phyloP scores from a whole-genome alignment of 2,888 invertebrate species.

The Drosophila neotestacea region DNA sequence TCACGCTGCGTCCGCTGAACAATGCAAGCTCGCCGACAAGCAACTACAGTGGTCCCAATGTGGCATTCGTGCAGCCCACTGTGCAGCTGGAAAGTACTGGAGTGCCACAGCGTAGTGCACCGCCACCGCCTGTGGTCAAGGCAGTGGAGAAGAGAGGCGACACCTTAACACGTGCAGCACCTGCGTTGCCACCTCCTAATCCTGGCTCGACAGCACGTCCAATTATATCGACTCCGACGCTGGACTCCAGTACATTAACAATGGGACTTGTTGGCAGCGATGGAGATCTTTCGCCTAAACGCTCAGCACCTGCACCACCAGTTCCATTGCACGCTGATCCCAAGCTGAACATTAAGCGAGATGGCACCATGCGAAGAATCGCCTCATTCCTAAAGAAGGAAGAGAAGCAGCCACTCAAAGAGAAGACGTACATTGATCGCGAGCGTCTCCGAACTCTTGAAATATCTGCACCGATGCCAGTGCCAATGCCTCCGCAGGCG shows the following conservation, averaged over 20 bases:
- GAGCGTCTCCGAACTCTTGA: slow-evolving; percentile 90
- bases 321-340: slow-evolving; percentile 85
- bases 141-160: slow-evolving; percentile 62
- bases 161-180: slow-evolving; percentile 79
- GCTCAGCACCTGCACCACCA: slow-evolving; percentile 87
- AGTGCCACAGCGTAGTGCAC: slow-evolving; percentile 86
- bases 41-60: slow-evolving; percentile 85
- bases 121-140: slow-evolving; percentile 88
- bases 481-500: slow-evolving; percentile 80
- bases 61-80: slow-evolving; percentile 86
- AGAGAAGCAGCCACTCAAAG: slow-evolving; percentile 87
- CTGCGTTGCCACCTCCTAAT: slow-evolving; percentile 89
- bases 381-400: slow-evolving; percentile 91
- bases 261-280: slow-evolving; percentile 39
- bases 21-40: slow-evolving; percentile 77
- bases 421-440: slow-evolving; percentile 89
- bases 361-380: slow-evolving; percentile 89
- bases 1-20: slow-evolving; percentile 87
- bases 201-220: slow-evolving; percentile 89
- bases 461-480: slow-evolving; percentile 93
- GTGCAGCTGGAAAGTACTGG: slow-evolving; percentile 76
- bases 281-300: slow-evolving; percentile 85
- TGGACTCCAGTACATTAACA: slow-evolving; percentile 90
- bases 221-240: slow-evolving; percentile 92
- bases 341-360: slow-evolving; percentile 86